Conservation (phyloP, 2,113 vertebrate species). For the Eonycteris spelaea region DNA sequence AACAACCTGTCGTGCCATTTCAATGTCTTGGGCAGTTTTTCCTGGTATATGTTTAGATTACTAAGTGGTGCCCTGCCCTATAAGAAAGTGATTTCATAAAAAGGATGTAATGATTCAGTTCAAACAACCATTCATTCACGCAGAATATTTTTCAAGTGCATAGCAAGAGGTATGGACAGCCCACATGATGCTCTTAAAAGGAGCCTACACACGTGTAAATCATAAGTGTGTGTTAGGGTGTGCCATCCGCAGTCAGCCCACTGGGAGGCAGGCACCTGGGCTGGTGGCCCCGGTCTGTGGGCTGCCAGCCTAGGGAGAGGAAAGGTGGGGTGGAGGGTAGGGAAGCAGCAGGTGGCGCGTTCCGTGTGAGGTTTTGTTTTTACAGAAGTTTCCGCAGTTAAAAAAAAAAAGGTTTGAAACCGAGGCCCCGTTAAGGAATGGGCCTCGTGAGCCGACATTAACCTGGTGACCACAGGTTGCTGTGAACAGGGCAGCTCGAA, state of each 20-base stretch:
- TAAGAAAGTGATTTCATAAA: background rate
- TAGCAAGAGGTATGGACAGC: background rate
- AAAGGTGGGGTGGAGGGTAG: rapidly evolving
- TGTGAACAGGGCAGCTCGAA: rapidly evolving
- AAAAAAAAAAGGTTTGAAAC: background rate
- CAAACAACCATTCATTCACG: background rate
- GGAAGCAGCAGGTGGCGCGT: background rate
- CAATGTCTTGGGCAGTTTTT: background rate
- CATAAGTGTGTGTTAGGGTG: background rate
- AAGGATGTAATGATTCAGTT: background rate
- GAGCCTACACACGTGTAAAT: background rate
- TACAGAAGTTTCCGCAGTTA: background rate
- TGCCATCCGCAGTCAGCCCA: background rate
- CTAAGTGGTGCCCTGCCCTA: background rate
- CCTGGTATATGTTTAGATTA: background rate
- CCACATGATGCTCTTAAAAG: background rate
- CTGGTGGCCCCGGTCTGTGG: background rate
- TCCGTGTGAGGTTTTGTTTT: background rate
- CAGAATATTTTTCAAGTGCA: background rate
- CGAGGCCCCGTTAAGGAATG: background rate
- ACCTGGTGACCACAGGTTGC: background rate
- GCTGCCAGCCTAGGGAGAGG: background rate
- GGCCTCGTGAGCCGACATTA: background rate
- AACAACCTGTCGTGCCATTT: background rate
- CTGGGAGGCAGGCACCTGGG: rapidly evolving